Conservation (phyloP, 2,797 vertebrate species). For the Nannoperca obscura region DNA sequence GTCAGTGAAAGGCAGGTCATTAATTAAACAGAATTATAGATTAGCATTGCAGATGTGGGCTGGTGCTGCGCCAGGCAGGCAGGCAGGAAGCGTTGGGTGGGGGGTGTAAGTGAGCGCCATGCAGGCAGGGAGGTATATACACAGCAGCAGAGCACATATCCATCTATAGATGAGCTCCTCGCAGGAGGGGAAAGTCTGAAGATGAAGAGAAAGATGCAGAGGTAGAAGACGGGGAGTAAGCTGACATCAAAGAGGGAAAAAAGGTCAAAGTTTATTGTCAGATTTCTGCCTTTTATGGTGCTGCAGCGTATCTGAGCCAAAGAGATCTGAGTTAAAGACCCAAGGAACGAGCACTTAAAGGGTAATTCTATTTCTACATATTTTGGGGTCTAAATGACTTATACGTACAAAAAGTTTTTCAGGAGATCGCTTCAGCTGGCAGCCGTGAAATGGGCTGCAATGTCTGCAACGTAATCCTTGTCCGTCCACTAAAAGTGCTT, state of each 20-base stretch:
- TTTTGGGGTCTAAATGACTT: no score
- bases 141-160: conserved; percentile 43
- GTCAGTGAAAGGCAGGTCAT: conserved; percentile 58
- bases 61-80: conserved; percentile 70
- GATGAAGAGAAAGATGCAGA: conserved; percentile 54
- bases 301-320: not conserved
- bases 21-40: conserved; percentile 84
- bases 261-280: conserved; percentile 68
- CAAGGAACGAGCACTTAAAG: not conserved
- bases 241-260: conserved; percentile 52
- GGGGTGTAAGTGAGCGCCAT: not conserved
- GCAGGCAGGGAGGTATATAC: conserved; percentile 23
- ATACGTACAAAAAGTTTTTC: no score
- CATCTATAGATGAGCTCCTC: conserved; percentile 43
- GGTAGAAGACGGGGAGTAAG: conserved; percentile 37
- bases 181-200: conserved; percentile 45
- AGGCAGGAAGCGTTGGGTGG: conserved; percentile 46
- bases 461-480: no score
- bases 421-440: no score
- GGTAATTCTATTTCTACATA: no score
- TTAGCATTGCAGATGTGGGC: conserved; percentile 78
- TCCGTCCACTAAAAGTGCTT: no score
- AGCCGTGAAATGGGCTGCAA: no score
- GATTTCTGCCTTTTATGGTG: conserved; percentile 45
- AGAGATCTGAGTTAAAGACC: conserved; percentile 14